Percentiles rank a stretch among this genome's conserved stretches.
Evolutionary conservation across 2,888 invertebrate species (phyloP).

Genomic region (Stenoptilia bipunctidactyla): DNA sequence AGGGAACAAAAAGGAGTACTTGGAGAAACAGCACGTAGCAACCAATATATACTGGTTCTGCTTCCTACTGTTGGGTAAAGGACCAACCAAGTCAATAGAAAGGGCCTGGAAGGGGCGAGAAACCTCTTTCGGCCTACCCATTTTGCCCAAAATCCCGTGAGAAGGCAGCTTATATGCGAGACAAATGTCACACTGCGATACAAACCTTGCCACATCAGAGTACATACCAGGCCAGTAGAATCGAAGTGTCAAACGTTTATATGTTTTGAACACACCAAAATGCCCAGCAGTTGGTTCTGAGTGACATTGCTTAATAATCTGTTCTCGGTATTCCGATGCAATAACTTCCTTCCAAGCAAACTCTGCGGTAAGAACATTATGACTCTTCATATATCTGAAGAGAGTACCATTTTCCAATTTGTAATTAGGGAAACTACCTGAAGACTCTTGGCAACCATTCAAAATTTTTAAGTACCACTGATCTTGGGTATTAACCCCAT

Average conservation of each 20-base stretch:
- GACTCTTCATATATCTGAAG: conserved; percentile 13
- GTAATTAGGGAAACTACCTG: conserved; percentile 12
- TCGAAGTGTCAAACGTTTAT: conserved; percentile 13
- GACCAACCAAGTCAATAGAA: conserved; percentile 18
- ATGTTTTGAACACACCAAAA: conserved; percentile 19
- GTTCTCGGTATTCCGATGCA: conserved; percentile 7
- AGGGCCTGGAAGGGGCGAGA: conserved; percentile 18
- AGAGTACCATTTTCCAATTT: conserved; percentile 11
- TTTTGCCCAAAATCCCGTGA: conserved; percentile 13
- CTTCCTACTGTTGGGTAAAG: conserved; percentile 13
- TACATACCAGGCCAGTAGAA: conserved; percentile 16
- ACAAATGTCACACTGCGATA: conserved; percentile 11
- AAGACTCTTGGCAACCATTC: conserved; percentile 9
- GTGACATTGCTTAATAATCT: conserved; percentile 13
- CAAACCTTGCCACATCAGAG: conserved; percentile 13
- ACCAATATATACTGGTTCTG: conserved; percentile 17
- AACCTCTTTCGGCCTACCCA: conserved; percentile 17
- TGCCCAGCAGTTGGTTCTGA: conserved; percentile 15
- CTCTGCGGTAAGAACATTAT: conserved; percentile 9
- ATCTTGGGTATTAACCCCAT: not conserved
- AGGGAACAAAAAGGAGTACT: conserved; percentile 15
- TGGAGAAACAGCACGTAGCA: too few species aligned
- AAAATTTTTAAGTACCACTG: too few species aligned
- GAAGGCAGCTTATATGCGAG: conserved; percentile 9
- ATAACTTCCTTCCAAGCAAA: conserved; percentile 21